These are phyloP conservation scores for Tetragonula carbonaria DNA, from an alignment of 2,888 invertebrate genomes.

Conservation along the genomic window DNA sequence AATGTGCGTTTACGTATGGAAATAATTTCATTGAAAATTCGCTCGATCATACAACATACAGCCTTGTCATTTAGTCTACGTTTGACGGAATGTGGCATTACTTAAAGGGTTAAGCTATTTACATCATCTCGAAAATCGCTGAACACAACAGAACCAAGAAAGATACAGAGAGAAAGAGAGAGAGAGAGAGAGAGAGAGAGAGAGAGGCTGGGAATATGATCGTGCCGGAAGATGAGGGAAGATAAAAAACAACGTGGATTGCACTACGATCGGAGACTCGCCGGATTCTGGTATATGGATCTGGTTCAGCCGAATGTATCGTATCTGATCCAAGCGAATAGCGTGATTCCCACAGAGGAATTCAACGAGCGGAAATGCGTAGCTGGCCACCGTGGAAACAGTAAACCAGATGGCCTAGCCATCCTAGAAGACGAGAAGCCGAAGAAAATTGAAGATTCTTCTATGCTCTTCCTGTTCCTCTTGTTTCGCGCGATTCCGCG, in stretches of 20 bases:
- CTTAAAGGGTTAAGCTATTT: not conserved
- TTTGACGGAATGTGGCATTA: not conserved
- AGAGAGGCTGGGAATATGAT: not conserved
- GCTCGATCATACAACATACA: not conserved
- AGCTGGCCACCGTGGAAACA: slow-evolving; percentile 68
- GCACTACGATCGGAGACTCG: slow-evolving; percentile 10
- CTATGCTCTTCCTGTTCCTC: slow-evolving; percentile 56
- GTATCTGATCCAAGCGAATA: slow-evolving; percentile 43
- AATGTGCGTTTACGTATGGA: no score
- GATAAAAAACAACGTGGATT: slow-evolving; percentile 12
- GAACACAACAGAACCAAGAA: not conserved
- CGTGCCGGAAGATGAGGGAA: not conserved
- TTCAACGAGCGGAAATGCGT: slow-evolving; percentile 71
- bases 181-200: no score
- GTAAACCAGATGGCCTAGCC: slow-evolving; percentile 63
- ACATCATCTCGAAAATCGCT: not conserved
- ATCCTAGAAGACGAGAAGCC: slow-evolving; percentile 51
- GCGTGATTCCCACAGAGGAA: slow-evolving; percentile 66
- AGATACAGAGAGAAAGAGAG: not conserved
- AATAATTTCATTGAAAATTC: no score
- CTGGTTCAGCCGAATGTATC: slow-evolving; percentile 36
- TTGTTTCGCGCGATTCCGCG: slow-evolving; percentile 45
- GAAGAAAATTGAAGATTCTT: slow-evolving; percentile 60
- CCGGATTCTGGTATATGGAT: slow-evolving; percentile 23
- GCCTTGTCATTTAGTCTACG: not conserved